A percentile compares a stretch with the other conserved stretches of the same genome.
phyloP scores from a whole-genome alignment of 2,888 invertebrate species.

The Notodonta ziczac region DNA sequence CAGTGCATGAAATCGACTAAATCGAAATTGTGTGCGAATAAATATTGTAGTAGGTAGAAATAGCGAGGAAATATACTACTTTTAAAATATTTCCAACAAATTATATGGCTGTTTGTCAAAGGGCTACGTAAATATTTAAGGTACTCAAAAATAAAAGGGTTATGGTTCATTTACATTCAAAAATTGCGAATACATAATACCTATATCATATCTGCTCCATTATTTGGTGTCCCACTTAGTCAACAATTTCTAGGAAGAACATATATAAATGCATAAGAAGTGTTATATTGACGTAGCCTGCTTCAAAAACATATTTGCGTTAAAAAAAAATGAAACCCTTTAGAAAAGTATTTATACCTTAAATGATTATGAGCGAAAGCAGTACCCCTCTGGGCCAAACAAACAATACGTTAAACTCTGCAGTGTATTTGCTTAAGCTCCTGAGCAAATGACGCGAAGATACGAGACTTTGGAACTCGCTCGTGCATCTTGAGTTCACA shows the following conservation, averaged over 20 bases:
- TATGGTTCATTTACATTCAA: no score
- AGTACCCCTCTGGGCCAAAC: not conserved
- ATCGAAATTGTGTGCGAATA: conserved; percentile 5
- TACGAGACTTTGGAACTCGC: conserved; percentile 12
- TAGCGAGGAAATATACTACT: not conserved
- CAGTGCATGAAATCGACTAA: conserved; percentile 14
- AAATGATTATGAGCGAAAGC: not conserved
- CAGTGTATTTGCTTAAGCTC: conserved; percentile 15
- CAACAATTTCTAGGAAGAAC: no score
- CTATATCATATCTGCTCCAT: no score
- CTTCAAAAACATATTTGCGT: no score
- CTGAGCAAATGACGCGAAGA: conserved; percentile 17
- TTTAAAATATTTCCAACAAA: no score
- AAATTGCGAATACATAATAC: no score
- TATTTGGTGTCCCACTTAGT: no score
- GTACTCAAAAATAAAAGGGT: no score
- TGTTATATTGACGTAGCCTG: no score
- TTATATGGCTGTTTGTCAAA: not conserved
- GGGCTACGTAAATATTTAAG: no score
- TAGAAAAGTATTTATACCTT: not conserved
- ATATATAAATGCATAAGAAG: no score
- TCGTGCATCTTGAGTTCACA: conserved; percentile 9
- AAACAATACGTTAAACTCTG: not conserved
- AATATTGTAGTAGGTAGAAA: not conserved
- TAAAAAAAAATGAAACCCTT: not conserved